Percentiles rank a stretch among this genome's conserved stretches.
These are phyloP conservation scores for Esox masquinongy DNA, from an alignment of 2,797 vertebrate species.

Conservation along the genomic window DNA sequence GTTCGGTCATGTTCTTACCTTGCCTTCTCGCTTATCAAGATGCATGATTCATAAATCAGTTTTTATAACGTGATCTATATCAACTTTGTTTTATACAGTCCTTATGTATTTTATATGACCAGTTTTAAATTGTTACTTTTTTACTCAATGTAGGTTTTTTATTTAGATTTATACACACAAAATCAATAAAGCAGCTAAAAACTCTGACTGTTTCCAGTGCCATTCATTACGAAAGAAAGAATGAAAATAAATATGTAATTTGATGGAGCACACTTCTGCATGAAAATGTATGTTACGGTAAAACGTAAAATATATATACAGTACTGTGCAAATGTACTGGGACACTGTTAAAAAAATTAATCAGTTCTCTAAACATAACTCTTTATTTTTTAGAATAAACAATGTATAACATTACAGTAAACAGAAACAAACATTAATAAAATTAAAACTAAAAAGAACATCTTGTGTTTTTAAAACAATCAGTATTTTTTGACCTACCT, in stretches of 20 bases:
- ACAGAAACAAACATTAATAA: too few relatives aligned
- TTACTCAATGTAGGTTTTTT: slow-evolving; percentile 69
- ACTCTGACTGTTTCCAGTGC: slow-evolving; percentile 28
- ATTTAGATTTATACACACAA: slow-evolving; percentile 67
- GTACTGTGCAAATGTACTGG: too few relatives aligned
- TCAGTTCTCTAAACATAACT: too few relatives aligned
- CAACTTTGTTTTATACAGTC: slow-evolving; percentile 55
- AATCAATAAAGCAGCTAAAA: slow-evolving; percentile 69
- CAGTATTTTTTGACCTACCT: too few relatives aligned
- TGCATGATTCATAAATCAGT: slow-evolving; percentile 57
- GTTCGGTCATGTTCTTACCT: not conserved
- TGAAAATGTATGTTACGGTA: not conserved
- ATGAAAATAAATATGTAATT: not conserved
- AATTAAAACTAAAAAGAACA: too few relatives aligned
- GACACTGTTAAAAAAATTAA: too few relatives aligned
- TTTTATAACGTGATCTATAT: slow-evolving; percentile 48
- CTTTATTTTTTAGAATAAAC: too few relatives aligned
- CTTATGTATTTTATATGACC: slow-evolving; percentile 65
- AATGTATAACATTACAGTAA: too few relatives aligned
- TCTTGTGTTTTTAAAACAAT: too few relatives aligned
- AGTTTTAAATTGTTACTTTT: slow-evolving; percentile 64
- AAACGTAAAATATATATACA: too few relatives aligned
- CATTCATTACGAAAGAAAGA: not conserved
- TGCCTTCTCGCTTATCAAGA: slow-evolving; percentile 4
- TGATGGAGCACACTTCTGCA: not conserved